phyloP scores from a whole-genome alignment of 2,797 vertebrate species.

The Hydrolagus colliei region DNA sequence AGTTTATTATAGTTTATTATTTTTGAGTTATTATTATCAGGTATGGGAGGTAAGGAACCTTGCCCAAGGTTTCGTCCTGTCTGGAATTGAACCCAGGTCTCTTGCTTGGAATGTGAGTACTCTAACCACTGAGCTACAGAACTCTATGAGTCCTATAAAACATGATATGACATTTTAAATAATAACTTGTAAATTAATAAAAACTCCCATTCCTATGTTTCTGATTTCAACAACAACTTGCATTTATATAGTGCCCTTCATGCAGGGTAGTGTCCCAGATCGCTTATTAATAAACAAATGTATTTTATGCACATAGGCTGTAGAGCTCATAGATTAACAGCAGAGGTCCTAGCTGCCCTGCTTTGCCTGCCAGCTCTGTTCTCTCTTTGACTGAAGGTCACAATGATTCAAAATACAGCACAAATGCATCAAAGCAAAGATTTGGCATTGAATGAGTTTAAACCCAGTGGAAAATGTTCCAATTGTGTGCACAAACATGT shows the following conservation, averaged over 20 bases:
- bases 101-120: too few relatives aligned
- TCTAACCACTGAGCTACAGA: too few relatives aligned
- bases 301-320: neutral
- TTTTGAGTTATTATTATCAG: too few relatives aligned
- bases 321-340: neutral
- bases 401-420: neutral
- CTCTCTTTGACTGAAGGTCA: neutral
- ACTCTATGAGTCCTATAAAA: neutral
- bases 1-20: too few relatives aligned
- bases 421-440: neutral
- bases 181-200: neutral
- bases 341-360: neutral
- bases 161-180: neutral
- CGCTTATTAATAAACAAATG: too few relatives aligned
- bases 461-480: neutral
- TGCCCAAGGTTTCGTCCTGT: too few relatives aligned
- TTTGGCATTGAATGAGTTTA: neutral
- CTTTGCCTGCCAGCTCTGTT: neutral
- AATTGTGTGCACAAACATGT: neutral
- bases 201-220: neutral
- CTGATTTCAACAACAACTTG: neutral
- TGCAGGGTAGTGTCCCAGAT: too few relatives aligned
- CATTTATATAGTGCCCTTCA: too few relatives aligned
- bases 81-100: too few relatives aligned
- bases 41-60: too few relatives aligned